Percentiles rank a stretch among this genome's conserved stretches.
Conservation (phyloP, 2,113 vertebrate species). For the Galeopterus variegatus region DNA sequence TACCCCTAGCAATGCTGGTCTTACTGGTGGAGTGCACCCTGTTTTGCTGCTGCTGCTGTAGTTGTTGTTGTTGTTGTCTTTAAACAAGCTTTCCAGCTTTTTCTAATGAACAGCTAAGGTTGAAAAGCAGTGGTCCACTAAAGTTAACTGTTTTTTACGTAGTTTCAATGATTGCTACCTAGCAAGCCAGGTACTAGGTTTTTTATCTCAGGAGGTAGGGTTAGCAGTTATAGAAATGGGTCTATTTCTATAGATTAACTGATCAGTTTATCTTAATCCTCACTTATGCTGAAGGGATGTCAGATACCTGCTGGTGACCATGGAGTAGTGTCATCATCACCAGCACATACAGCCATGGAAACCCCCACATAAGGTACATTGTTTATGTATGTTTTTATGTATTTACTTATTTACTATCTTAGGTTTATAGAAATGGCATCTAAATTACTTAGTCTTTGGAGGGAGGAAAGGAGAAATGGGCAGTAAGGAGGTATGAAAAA, state of each 20-base stretch:
- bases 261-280: not conserved
- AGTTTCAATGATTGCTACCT: not conserved
- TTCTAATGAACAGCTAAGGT: not conserved
- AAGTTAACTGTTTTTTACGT: not conserved
- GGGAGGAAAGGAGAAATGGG: too few relatives aligned
- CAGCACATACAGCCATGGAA: not conserved
- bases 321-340: not conserved
- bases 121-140: not conserved
- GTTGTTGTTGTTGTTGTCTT: not conserved
- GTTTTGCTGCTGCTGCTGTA: too few relatives aligned
- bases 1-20: not conserved
- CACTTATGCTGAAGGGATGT: not conserved
- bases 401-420: not conserved
- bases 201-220: not conserved
- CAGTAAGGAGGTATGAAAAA: not conserved
- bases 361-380: not conserved
- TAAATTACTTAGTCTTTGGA: not conserved
- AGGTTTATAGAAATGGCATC: not conserved
- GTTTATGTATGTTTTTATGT: not conserved
- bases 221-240: not conserved
- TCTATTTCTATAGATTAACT: not conserved
- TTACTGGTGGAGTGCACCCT: not conserved
- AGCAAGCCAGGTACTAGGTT: not conserved
- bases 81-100: not conserved
- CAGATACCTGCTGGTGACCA: not conserved